A percentile compares a stretch with the other conserved stretches of the same genome.
These are phyloP conservation scores for Pluvianellus socialis DNA, from an alignment of 2,113 vertebrate species.

Conservation along the genomic window DNA sequence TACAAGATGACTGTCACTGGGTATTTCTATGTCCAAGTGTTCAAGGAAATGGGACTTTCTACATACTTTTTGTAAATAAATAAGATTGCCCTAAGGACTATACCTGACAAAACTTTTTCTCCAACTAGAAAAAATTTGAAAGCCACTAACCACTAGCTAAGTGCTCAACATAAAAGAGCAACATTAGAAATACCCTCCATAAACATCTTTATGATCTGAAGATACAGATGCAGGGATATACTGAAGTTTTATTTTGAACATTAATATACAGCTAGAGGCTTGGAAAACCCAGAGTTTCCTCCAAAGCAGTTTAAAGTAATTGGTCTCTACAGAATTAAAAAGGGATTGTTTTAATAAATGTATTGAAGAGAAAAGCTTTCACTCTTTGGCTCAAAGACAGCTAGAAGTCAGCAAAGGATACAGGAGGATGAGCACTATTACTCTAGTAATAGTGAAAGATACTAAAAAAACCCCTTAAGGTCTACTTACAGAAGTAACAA, in stretches of 20 bases:
- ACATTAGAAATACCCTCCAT: background rate
- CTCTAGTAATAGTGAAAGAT: background rate
- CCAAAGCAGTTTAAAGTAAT: background rate
- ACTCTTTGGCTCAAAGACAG: background rate
- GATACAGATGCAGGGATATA: background rate
- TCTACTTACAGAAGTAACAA: background rate
- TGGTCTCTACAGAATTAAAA: background rate
- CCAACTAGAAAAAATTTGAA: background rate
- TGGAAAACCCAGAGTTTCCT: background rate
- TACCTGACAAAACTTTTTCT: background rate
- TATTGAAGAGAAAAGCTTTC: background rate
- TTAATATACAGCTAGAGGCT: background rate
- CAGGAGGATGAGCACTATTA: background rate
- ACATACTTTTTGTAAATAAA: background rate
- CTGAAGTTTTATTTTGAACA: background rate
- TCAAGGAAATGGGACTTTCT: background rate
- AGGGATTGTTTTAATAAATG: background rate
- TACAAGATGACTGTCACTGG: background rate
- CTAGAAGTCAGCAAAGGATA: background rate
- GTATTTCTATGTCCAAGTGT: background rate
- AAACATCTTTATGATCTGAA: background rate
- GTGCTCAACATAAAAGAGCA: background rate
- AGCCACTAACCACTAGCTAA: background rate
- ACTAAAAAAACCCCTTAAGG: background rate
- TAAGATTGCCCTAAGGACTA: background rate